Conservation (phyloP, 2,797 vertebrate genomes). For the Cuculus canorus region DNA sequence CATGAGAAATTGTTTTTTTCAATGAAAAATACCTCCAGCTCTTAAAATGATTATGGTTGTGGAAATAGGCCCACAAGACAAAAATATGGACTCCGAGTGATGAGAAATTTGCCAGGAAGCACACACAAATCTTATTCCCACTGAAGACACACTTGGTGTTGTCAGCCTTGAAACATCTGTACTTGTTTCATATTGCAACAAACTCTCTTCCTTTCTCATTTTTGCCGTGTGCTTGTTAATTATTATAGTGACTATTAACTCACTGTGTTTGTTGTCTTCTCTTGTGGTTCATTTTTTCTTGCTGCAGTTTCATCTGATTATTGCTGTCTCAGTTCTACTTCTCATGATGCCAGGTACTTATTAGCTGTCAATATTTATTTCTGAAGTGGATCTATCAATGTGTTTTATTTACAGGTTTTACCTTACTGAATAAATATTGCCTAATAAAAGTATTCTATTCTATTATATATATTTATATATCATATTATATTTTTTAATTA, state of each 20-base stretch:
- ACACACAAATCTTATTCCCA: background rate
- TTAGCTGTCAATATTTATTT: conserved; percentile 5
- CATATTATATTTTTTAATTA: no score
- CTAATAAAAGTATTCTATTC: background rate
- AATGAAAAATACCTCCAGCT: background rate
- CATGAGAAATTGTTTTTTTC: background rate
- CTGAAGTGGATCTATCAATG: background rate
- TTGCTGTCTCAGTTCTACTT: background rate
- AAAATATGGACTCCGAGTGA: background rate
- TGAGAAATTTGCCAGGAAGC: background rate
- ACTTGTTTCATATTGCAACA: background rate
- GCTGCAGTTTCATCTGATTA: background rate
- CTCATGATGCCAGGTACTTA: background rate
- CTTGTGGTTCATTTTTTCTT: background rate
- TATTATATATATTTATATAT: no score
- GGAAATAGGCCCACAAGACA: background rate
- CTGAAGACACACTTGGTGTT: background rate
- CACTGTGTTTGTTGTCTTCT: background rate
- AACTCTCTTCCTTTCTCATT: background rate
- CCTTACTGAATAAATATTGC: background rate
- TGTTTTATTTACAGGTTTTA: background rate
- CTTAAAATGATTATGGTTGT: background rate
- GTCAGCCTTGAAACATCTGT: background rate
- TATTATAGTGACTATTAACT: background rate
- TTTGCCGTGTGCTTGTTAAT: conserved; percentile 10